Conservation (phyloP, 2,797 vertebrate species). For the Enteromius radiatus region DNA sequence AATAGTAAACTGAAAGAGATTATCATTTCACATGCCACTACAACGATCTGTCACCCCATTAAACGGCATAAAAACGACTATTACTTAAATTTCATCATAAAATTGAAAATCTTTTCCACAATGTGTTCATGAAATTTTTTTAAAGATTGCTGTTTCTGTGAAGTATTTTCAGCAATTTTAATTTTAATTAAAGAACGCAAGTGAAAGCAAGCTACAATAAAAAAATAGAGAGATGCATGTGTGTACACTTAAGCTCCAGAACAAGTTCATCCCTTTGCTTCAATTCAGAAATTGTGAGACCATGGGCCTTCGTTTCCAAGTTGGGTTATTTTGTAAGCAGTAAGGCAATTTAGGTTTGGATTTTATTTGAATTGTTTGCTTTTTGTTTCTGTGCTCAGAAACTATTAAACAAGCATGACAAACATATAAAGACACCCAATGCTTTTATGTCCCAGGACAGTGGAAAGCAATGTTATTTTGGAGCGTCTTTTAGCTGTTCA, state of each 20-base stretch:
- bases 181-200: too few species aligned
- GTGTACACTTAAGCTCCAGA: neutral
- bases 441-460: slow-evolving; percentile 76
- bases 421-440: slow-evolving; percentile 67
- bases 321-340: neutral
- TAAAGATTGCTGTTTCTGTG: neutral
- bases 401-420: slow-evolving; percentile 44
- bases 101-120: neutral
- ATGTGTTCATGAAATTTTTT: neutral
- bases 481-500: slow-evolving; percentile 71
- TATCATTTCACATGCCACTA: too few species aligned
- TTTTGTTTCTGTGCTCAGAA: slow-evolving; percentile 59
- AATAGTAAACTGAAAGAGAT: neutral
- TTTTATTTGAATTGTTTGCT: slow-evolving; percentile 43
- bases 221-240: neutral
- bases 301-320: neutral
- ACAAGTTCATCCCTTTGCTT: neutral
- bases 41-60: too few species aligned
- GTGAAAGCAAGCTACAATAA: neutral
- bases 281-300: neutral
- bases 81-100: neutral
- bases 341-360: neutral
- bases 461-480: slow-evolving; percentile 73
- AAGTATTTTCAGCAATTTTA: too few species aligned
- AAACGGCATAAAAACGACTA: neutral